phyloP scores from a whole-genome alignment of 1,140 invertebrate species.

The Thalassaphorura encarpata region DNA sequence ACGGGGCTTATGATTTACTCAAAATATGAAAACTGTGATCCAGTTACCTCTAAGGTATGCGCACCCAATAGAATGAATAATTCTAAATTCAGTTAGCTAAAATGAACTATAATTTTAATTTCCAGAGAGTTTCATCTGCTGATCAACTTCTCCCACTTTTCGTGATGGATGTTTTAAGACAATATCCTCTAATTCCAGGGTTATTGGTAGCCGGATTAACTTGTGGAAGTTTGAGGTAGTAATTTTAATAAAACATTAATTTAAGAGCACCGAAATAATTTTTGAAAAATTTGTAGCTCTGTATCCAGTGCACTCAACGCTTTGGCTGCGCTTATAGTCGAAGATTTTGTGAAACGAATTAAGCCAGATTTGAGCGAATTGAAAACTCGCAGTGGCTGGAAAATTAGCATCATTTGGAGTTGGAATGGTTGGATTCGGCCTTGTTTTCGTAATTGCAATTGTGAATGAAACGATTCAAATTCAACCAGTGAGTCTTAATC shows the following conservation, averaged over 20 bases:
- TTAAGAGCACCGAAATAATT: neutral
- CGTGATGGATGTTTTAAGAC: slow-evolving; percentile 44
- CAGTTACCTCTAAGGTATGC: slow-evolving; percentile 32
- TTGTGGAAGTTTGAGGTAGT: slow-evolving; percentile 48
- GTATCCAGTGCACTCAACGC: slow-evolving; percentile 17
- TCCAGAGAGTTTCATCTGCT: slow-evolving; percentile 33
- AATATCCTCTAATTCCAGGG: slow-evolving; percentile 42
- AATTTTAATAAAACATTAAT: slow-evolving; percentile 7
- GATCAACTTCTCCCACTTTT: slow-evolving; percentile 44
- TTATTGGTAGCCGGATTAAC: slow-evolving; percentile 48
- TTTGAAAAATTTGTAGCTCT: slow-evolving; percentile 38
- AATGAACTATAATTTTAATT: neutral
- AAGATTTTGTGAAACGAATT: slow-evolving; percentile 7
- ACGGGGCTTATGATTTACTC: slow-evolving; percentile 48
- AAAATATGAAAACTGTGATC: slow-evolving; percentile 43
- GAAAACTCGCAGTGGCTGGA: neutral
- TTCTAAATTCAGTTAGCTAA: neutral
- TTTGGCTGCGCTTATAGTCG: slow-evolving; percentile 10
- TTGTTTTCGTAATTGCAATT: slow-evolving; percentile 10
- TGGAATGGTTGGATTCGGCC: slow-evolving; percentile 6
- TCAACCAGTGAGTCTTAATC: slow-evolving; percentile 13
- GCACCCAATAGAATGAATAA: neutral
- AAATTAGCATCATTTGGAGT: neutral
- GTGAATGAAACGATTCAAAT: too few species aligned
- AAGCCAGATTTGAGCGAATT: slow-evolving; percentile 1